A percentile compares a stretch with the other conserved stretches of the same genome.
Conservation (phyloP, 2,888 invertebrate species). For the Netelia fuscicornis region DNA sequence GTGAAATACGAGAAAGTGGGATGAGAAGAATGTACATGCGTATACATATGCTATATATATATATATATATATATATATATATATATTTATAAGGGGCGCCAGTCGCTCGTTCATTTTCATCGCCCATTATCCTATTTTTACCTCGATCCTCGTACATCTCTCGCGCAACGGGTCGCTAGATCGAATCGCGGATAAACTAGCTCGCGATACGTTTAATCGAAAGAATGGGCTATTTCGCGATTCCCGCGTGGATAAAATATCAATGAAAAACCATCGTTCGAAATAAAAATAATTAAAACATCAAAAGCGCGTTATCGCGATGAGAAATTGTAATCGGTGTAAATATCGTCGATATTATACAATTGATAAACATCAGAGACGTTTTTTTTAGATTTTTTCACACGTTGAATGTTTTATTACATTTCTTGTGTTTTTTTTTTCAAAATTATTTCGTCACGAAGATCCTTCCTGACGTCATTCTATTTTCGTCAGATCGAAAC, state of each 20-base stretch:
- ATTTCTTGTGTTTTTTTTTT: no score
- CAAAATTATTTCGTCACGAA: no score
- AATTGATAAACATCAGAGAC: no score
- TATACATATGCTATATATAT: no score
- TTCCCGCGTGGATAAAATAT: not conserved
- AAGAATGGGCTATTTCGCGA: not conserved
- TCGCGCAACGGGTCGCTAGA: not conserved
- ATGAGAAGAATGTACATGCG: no score
- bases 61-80: no score
- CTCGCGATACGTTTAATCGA: not conserved
- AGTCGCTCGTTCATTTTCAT: constrained; percentile 1
- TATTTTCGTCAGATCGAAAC: not conserved
- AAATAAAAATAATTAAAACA: no score
- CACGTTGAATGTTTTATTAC: no score
- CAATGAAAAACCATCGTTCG: not conserved
- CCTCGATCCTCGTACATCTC: not conserved
- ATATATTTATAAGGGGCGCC: not conserved
- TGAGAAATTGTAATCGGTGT: no score
- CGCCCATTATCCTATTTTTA: constrained; percentile 2
- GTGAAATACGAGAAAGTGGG: constrained; percentile 33
- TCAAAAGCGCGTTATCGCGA: no score
- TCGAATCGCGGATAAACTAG: not conserved
- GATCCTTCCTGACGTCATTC: not conserved
- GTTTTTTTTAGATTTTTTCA: no score
- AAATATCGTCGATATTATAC: no score